Evolutionary conservation across 2,888 invertebrate species (phyloP).

Genomic region (Chloroclystis v-ata): DNA sequence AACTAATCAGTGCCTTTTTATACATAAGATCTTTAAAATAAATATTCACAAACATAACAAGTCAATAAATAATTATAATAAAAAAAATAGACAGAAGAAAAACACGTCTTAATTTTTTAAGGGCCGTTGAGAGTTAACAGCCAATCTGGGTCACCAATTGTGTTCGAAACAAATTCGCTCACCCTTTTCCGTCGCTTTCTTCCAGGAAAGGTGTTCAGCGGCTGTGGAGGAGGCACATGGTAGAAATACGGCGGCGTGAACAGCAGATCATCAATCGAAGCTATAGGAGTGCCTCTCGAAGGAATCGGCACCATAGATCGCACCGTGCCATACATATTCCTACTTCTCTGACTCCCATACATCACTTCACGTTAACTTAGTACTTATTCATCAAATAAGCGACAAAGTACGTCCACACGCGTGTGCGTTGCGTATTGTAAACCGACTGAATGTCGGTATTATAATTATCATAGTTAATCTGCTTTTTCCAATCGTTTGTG

Average conservation of each 20-base stretch:
- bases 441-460: slow-evolving; percentile 45
- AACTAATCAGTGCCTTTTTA: no score
- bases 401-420: slow-evolving; percentile 42
- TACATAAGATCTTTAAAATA: no score
- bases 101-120: no score
- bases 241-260: slow-evolving; percentile 66
- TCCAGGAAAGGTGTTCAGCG: slow-evolving; percentile 68
- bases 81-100: no score
- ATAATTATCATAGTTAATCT: slow-evolving; percentile 74
- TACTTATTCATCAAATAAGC: slow-evolving; percentile 70
- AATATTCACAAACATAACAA: no score
- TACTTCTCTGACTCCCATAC: slow-evolving; percentile 40
- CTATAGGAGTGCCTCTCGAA: slow-evolving; percentile 47
- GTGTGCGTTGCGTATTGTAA: slow-evolving; percentile 47
- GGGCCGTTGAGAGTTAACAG: no score
- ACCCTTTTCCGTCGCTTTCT: slow-evolving; percentile 70
- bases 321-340: slow-evolving; percentile 67
- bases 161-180: slow-evolving; percentile 25
- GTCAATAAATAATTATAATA: no score
- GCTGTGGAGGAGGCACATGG: slow-evolving; percentile 65
- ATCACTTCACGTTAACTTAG: slow-evolving; percentile 8
- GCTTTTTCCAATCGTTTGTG: slow-evolving; percentile 72
- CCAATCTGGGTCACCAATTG: no score
- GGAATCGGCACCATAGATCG: slow-evolving; percentile 55
- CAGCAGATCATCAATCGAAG: slow-evolving; percentile 55